Base-by-base conservation (phyloP, 2,888 invertebrate genomes). In the Bugulina stolonifera region DNA sequence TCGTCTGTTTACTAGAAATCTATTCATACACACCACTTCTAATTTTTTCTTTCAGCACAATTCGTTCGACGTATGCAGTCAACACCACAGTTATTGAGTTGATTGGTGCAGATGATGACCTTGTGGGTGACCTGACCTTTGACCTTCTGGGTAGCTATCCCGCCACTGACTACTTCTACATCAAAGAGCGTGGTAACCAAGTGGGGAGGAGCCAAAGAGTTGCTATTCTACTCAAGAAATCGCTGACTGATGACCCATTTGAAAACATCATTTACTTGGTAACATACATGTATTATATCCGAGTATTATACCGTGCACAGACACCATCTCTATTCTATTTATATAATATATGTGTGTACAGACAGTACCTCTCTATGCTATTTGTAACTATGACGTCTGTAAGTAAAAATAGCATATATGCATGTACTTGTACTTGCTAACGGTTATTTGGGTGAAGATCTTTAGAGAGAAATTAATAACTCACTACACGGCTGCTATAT, bases 41-140 rank as follows among this genome's bases (percentile, higher is more conserved):
- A n/a, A n/a, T n/a, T n/a, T n/a, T 55, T 32, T 27, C 2, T 64
- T 64, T 5, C 32, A 64, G 64, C 25, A 64, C 64, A 10, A 64
- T 64, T 18, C 14, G 22, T 32, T 27, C 64, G 25, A 64, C 64
- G 5, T 10, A 64, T 27, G 25, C 64, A 14, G 64, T 64, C 27
- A 64, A 64, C 32, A 25, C 64, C 3, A 64, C 64, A 14, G 64
- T 64, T 14, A 3, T 64, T 2, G 64, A 64, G 64, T 10, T 64
- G 34, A 10, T 27, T 3, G 64, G 29, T 32, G 14, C 64, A 32
- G 64, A 64, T 58, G 29, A 72, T 64, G 64, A 54, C 27, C 54
- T 69, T 55, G 57, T 81, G 81, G 81, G 80, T 25, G 34, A 29
- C 0, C 74, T 81, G 27, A 69, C 73, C 69, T 82, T 80, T 72